Conservation (phyloP, 1,140 invertebrate genomes). For the Atta colombica region DNA sequence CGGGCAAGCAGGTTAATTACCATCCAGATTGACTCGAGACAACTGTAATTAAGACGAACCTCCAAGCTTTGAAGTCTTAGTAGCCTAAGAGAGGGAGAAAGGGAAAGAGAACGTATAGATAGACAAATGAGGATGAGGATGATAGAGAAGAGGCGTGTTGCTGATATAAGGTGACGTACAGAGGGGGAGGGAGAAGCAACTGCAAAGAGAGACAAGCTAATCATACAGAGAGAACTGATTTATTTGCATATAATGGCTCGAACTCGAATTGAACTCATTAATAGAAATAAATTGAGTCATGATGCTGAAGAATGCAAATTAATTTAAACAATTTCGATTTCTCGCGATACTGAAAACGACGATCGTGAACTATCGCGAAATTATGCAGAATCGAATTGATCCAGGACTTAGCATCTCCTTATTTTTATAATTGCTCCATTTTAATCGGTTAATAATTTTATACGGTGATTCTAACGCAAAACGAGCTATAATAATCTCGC, state of each 20-base stretch:
- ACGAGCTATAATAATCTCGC: slow-evolving; percentile 4
- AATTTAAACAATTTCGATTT: slow-evolving; percentile 8
- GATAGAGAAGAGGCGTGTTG: slow-evolving; percentile 49
- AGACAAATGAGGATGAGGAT: slow-evolving; percentile 53
- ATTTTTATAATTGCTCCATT: slow-evolving; percentile 29
- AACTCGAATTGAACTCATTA: slow-evolving; percentile 76
- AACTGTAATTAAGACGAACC: slow-evolving; percentile 86
- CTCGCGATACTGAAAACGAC: background rate
- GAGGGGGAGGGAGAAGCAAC: slow-evolving; percentile 27
- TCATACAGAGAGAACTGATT: slow-evolving; percentile 80
- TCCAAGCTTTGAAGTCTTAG: slow-evolving; percentile 82
- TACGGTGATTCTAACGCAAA: background rate
- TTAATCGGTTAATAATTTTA: background rate
- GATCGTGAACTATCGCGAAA: background rate
- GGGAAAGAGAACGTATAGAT: slow-evolving; percentile 43
- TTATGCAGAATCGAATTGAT: slow-evolving; percentile 12
- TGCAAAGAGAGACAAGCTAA: slow-evolving; percentile 74
- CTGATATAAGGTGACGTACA: background rate
- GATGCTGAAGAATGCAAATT: slow-evolving; percentile 36
- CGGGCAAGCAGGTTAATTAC: slow-evolving; percentile 83
- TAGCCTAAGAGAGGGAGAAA: slow-evolving; percentile 71
- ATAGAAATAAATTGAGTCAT: slow-evolving; percentile 59
- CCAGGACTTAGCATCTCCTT: background rate
- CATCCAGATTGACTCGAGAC: slow-evolving; percentile 87
- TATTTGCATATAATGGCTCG: slow-evolving; percentile 85